Evolutionary conservation across 2,113 vertebrate species (phyloP).

Genomic region (Macrotus californicus): DNA sequence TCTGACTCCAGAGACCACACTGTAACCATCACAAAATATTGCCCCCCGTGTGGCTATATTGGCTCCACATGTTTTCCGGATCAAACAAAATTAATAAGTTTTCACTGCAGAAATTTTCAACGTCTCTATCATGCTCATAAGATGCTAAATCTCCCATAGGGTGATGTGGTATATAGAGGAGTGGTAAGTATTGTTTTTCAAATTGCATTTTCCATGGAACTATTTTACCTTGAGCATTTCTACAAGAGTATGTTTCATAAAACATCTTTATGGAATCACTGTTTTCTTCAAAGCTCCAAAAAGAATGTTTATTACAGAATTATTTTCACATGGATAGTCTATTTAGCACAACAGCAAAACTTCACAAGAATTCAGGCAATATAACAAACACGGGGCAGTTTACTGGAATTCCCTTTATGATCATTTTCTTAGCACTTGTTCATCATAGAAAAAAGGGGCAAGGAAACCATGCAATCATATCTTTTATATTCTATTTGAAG

Average conservation of each 20-base stretch:
- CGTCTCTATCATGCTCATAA: not conserved
- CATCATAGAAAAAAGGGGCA: not conserved
- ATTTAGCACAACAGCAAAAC: not conserved
- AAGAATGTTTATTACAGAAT: not conserved
- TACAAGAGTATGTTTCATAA: not conserved
- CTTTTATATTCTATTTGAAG: not conserved
- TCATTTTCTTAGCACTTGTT: not conserved
- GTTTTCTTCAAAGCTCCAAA: not conserved
- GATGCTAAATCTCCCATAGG: not conserved
- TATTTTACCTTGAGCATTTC: not conserved
- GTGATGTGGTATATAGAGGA: too few relatives aligned
- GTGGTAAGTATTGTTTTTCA: not conserved
- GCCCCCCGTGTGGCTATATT: accelerated
- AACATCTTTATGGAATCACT: not conserved
- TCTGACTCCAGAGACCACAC: not conserved
- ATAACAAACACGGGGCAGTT: not conserved
- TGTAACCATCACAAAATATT: not conserved
- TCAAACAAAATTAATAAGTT: not conserved
- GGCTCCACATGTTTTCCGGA: not conserved
- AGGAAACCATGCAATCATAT: not conserved
- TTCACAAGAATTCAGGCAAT: not conserved
- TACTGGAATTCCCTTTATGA: not conserved
- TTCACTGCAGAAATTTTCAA: not conserved
- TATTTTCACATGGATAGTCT: not conserved
- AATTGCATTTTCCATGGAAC: not conserved